These are phyloP conservation scores for Cryptus armator DNA, from an alignment of 2,888 invertebrate species.

Conservation along the genomic window DNA sequence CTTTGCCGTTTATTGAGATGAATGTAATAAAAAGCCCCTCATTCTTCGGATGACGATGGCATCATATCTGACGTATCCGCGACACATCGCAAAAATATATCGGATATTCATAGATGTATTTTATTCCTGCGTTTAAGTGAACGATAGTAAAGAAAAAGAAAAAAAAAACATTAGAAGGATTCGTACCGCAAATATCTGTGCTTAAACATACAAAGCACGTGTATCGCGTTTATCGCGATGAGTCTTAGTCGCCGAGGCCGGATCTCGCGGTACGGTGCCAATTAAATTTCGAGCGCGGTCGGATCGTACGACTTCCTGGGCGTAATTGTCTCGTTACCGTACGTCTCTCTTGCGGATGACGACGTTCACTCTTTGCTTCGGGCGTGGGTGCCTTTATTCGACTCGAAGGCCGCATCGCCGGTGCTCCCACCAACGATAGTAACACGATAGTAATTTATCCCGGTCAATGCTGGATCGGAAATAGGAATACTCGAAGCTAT, in stretches of 20 bases:
- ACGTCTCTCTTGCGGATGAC: constrained; percentile 52
- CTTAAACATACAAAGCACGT: constrained; percentile 8
- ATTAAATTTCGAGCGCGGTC: constrained; percentile 75
- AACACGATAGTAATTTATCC: constrained; percentile 27
- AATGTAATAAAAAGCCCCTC: no score
- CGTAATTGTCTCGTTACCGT: constrained; percentile 76
- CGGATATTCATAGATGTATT: no score
- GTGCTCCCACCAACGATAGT: constrained; percentile 33
- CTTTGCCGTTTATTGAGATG: no score
- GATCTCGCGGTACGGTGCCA: constrained; percentile 71
- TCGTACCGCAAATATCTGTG: background rate
- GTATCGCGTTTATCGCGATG: constrained; percentile 14
- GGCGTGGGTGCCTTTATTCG: constrained; percentile 71
- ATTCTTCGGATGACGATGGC: no score
- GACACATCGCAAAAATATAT: no score
- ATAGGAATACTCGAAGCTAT: constrained; percentile 8
- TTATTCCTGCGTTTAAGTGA: no score
- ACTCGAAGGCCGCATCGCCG: constrained; percentile 68
- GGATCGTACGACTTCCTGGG: constrained; percentile 74
- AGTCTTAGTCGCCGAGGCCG: constrained; percentile 61
- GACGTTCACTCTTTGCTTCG: constrained; percentile 47
- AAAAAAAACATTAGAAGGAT: no score
- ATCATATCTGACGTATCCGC: no score
- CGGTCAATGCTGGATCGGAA: constrained; percentile 40
- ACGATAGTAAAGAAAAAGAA: no score